Conservation (phyloP, 2,888 invertebrate species). For the Papilio gigon region DNA sequence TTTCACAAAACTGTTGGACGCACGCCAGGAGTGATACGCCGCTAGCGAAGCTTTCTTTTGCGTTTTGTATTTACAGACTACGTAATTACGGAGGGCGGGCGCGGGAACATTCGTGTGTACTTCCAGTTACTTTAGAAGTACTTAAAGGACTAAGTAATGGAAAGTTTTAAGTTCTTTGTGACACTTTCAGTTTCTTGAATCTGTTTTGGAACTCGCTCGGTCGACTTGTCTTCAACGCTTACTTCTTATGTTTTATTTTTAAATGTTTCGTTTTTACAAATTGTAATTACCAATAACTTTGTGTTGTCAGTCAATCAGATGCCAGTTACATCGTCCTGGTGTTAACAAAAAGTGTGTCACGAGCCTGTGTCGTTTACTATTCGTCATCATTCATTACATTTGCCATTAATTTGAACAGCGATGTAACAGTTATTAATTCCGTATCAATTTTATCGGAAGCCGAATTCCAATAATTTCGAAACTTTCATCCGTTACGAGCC, state of each 20-base stretch:
- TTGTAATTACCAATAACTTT: background rate
- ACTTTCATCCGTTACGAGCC: constrained; percentile 20
- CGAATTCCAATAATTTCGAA: constrained; percentile 26
- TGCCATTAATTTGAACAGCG: constrained; percentile 4
- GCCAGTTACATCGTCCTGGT: too few species aligned
- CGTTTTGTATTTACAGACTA: constrained; percentile 27
- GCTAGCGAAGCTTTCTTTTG: constrained; percentile 13
- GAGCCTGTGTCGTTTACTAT: too few species aligned
- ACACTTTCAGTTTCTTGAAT: constrained; percentile 19
- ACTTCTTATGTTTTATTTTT: background rate
- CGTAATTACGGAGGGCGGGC: constrained; percentile 30
- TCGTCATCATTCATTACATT: background rate
- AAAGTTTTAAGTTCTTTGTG: constrained; percentile 32
- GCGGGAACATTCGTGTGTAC: constrained; percentile 1
- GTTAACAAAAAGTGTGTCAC: too few species aligned
- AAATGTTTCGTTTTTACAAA: background rate
- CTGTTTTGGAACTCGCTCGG: constrained; percentile 9
- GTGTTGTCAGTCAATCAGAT: background rate
- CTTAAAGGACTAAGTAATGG: constrained; percentile 30
- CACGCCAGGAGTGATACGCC: constrained; percentile 39
- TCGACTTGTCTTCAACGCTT: background rate
- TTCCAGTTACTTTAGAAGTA: constrained; percentile 11
- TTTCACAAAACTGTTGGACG: constrained; percentile 37
- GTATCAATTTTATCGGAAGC: constrained; percentile 8
- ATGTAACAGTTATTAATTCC: constrained; percentile 13